Evolutionary conservation across 2,888 invertebrate species (phyloP), one percentile per base, ranked within the genome.

Genomic region (Andrena trimmerana): DNA sequence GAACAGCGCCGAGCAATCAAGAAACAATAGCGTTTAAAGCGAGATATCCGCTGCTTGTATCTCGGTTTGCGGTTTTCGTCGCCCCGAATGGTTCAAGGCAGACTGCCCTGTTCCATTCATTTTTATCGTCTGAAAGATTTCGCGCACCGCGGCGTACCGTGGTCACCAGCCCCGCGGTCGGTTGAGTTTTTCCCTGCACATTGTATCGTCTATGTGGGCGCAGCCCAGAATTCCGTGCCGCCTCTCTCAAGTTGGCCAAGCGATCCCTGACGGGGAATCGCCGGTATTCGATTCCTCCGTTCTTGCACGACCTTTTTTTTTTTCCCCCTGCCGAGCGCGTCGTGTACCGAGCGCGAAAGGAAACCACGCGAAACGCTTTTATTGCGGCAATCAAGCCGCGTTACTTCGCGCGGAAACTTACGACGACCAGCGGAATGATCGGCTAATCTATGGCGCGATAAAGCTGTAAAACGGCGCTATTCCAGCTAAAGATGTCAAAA

Each of bases 351-450:
- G 67, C 83, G 63, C 81, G 75, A 80, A 63, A 84, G 83, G 81
- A 85, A 88, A 83, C 67, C 78, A 74, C 85, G 86, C 86, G 86
- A 86, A 82, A 86, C 81, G 81, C 78, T 83, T 88, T 88, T 88
- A 88, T 88, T 81, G 87, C 85, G 72, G 80, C 85, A 81, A 88
- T 88, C 85, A 75, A 81, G 74, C 67, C 78, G 76, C 78, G 85
- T 83, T 88, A 86, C 81, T 83, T 80, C 81, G 77, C 75, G 78
- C 50, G 80, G 73, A 75, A 81, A 82, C 78, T 83, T 73, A 77
- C 78, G 69, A 42, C 42, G 42, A 67, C 31, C 84, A 52, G 63
- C 63, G 42, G 69, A 79, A 50, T 29, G 27, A 54, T 42, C 66
- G 79, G 59, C 54, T 62, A 62, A 67, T 60, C 66, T 52, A 36